These are phyloP conservation scores for Myiothlypis coronata DNA, from an alignment of 2,797 vertebrate genomes.

Conservation along the genomic window DNA sequence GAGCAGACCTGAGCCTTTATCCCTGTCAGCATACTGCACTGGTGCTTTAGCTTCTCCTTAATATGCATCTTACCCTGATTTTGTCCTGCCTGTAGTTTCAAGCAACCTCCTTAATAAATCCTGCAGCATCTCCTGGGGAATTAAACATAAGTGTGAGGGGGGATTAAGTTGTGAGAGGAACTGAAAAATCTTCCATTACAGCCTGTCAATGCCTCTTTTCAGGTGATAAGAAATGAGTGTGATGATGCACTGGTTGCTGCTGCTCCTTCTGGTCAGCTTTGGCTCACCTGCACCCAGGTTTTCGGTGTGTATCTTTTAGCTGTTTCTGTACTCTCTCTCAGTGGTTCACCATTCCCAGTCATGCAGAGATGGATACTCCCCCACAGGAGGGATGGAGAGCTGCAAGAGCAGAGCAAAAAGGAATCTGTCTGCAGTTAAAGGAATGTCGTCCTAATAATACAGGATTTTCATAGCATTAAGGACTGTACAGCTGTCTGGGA, in stretches of 20 bases:
- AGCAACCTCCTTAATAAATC: neutral
- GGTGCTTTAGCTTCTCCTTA: neutral
- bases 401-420: neutral
- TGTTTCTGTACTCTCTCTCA: neutral
- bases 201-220: neutral
- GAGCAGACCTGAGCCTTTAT: neutral
- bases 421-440: neutral
- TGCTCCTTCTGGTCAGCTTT: constrained; percentile 70
- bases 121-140: neutral
- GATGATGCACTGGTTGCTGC: constrained; percentile 37
- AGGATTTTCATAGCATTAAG: neutral
- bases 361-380: neutral
- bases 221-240: constrained; percentile 33
- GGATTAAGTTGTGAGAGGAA: neutral
- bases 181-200: neutral
- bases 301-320: constrained; percentile 69
- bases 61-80: neutral
- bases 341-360: neutral
- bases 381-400: neutral
- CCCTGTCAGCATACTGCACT: neutral
- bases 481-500: neutral
- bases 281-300: constrained; percentile 59
- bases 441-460: neutral
- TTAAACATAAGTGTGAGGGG: neutral
- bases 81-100: neutral